Evolutionary conservation across 2,888 invertebrate species (phyloP).

Genomic region (Luffia ferchaultella): DNA sequence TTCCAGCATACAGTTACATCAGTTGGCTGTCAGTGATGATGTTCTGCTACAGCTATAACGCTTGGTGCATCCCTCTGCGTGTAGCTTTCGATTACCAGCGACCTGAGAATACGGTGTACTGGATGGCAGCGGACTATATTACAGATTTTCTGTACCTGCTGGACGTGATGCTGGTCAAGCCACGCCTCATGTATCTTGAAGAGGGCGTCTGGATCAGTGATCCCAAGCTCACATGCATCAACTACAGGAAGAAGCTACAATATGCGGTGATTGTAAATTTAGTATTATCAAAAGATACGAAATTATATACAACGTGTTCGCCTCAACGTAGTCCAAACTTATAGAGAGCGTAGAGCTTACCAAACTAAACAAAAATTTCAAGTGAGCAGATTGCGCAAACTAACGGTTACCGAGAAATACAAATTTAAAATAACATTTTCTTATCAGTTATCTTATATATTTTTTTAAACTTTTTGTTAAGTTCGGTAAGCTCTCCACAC

Average conservation of each 20-base stretch:
- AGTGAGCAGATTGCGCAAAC: too few species aligned
- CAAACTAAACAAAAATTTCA: too few species aligned
- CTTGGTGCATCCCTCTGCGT: constrained; percentile 83
- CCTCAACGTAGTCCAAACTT: too few species aligned
- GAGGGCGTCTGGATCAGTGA: constrained; percentile 87
- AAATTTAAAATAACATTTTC: too few species aligned
- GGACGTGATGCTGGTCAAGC: constrained; percentile 78
- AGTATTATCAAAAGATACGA: too few species aligned
- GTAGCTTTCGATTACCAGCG: constrained; percentile 81
- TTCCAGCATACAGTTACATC: constrained; percentile 71
- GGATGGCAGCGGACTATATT: constrained; percentile 80
- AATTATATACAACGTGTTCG: too few species aligned
- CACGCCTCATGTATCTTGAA: constrained; percentile 77
- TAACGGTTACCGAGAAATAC: too few species aligned
- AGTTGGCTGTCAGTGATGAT: constrained; percentile 83
- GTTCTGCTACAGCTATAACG: constrained; percentile 83
- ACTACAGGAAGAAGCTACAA: constrained; percentile 78
- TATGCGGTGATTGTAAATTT: constrained; percentile 71
- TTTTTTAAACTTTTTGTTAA: too few species aligned
- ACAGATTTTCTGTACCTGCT: constrained; percentile 80
- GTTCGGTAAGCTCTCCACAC: too few species aligned
- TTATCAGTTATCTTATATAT: too few species aligned
- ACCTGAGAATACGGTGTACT: constrained; percentile 72
- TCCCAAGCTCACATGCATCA: constrained; percentile 71
- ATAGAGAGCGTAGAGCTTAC: too few species aligned